Evolutionary conservation across 2,888 invertebrate genomes (phyloP).

Genomic region (Callyntrura sp.): DNA sequence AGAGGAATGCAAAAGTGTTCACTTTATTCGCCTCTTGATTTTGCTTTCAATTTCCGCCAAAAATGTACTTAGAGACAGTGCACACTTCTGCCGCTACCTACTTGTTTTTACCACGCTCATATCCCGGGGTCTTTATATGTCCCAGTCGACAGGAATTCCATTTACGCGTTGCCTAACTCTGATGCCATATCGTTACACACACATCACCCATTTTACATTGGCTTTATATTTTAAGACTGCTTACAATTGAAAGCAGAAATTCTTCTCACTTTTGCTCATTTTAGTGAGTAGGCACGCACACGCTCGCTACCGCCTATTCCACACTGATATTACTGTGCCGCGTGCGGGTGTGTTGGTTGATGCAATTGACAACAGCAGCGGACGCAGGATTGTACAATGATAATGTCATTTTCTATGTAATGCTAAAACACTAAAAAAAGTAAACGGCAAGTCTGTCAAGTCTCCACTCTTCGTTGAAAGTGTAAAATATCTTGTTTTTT

Average conservation of each 20-base stretch:
- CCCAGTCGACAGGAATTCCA: background rate
- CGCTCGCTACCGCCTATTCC: no score
- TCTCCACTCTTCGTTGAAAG: no score
- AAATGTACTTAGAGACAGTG: background rate
- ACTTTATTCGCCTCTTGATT: conserved; percentile 32
- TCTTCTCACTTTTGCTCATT: no score
- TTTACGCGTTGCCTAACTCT: background rate
- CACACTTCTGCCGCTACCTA: background rate
- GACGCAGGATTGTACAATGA: background rate
- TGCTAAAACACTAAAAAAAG: background rate
- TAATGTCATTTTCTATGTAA: background rate
- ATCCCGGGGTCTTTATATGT: background rate
- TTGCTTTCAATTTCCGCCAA: background rate
- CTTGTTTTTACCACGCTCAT: background rate
- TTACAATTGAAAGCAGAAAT: no score
- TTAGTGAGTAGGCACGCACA: no score
- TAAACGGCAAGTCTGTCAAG: no score
- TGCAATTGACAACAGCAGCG: no score
- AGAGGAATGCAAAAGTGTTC: conserved; percentile 62
- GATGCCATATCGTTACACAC: background rate
- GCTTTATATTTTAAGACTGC: no score
- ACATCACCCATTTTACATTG: background rate
- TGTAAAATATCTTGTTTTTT: background rate
- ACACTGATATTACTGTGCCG: no score
- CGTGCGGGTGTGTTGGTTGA: no score